Evolutionary conservation across 2,113 vertebrate species (phyloP).

Genomic region (Pyrgilauda ruficollis): DNA sequence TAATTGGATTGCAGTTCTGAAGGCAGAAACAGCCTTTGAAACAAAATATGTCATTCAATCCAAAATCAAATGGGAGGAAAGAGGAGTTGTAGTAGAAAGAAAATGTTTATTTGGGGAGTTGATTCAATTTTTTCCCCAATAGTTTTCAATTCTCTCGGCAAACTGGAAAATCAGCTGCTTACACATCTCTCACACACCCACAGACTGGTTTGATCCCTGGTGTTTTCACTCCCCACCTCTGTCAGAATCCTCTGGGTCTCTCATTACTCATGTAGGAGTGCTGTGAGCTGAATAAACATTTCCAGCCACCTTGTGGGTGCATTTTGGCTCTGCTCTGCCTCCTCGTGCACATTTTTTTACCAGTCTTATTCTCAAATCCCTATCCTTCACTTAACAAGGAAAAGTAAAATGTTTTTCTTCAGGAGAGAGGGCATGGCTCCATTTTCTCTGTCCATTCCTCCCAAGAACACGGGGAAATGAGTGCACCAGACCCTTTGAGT

Average conservation of each 20-base stretch:
- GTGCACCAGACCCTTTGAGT: neutral
- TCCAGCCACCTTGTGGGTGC: neutral
- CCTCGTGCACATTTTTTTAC: neutral
- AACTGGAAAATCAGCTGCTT: neutral
- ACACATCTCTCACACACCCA: neutral
- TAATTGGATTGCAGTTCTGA: neutral
- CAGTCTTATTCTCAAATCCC: neutral
- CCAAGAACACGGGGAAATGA: neutral
- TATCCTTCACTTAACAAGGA: neutral
- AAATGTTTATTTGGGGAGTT: neutral
- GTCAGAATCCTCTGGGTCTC: neutral
- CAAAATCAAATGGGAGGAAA: neutral
- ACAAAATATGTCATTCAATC: neutral
- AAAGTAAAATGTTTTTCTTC: neutral
- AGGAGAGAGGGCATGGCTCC: neutral
- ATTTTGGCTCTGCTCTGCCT: neutral
- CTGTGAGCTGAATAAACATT: neutral
- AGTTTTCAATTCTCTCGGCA: neutral
- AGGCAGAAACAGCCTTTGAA: neutral
- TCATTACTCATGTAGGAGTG: neutral
- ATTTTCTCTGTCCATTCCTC: neutral
- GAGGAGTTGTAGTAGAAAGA: neutral
- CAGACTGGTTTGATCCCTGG: neutral
- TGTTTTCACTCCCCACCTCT: neutral
- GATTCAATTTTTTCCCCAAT: neutral